These are phyloP conservation scores for Cacoxenus indagator DNA, from an alignment of 2,888 invertebrate species.

Conservation along the genomic window DNA sequence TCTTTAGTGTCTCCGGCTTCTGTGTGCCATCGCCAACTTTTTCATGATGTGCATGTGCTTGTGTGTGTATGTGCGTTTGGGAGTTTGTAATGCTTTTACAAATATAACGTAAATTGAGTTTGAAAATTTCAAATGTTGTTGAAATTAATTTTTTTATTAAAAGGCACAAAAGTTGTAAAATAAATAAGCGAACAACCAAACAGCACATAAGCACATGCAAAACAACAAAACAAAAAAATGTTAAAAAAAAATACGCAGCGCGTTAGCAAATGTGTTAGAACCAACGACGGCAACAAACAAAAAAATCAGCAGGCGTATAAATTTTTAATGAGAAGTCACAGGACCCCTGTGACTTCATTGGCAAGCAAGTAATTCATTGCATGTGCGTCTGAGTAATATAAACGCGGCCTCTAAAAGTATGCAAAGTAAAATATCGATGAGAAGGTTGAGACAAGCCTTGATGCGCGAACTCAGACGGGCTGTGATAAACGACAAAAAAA, in stretches of 20 bases:
- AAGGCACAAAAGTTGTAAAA: conserved; percentile 41
- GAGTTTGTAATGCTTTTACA: conserved; percentile 20
- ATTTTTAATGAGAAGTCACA: neutral
- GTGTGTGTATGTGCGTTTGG: neutral
- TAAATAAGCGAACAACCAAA: neutral
- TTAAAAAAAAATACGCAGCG: neutral
- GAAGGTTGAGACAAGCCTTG: too few relatives aligned
- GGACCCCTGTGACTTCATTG: neutral
- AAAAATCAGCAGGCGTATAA: neutral
- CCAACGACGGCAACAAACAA: neutral
- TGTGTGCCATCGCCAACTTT: conserved; percentile 3
- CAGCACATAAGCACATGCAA: neutral
- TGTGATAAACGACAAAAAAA: neutral
- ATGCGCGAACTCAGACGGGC: too few relatives aligned
- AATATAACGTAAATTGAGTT: conserved; percentile 57
- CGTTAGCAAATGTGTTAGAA: neutral
- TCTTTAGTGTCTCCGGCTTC: neutral
- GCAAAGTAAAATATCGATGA: conserved; percentile 19
- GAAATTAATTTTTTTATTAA: conserved; percentile 60
- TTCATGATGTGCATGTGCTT: conserved; percentile 25
- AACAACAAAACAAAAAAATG: neutral
- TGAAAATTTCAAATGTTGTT: conserved; percentile 60
- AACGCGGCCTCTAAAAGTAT: conserved; percentile 1
- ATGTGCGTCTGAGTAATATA: neutral
- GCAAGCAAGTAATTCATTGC: neutral